Conservation (phyloP, 37 sponge, comb jelly and placozoan genomes). For the Chondrilla cf. caribensis region DNA sequence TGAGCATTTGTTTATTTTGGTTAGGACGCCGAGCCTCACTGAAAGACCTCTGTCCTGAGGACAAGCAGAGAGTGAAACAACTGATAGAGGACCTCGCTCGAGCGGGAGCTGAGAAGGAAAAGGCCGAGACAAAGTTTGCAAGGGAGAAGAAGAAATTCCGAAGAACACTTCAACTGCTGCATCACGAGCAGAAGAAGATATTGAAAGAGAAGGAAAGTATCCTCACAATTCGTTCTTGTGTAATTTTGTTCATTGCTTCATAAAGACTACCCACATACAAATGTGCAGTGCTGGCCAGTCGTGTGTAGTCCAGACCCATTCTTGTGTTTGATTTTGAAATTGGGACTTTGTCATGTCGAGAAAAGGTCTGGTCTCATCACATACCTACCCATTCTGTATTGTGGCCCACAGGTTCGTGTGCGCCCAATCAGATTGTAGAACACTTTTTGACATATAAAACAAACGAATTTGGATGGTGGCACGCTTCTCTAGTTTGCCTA, state of each 20-base stretch:
- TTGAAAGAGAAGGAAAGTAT: constrained; percentile 27
- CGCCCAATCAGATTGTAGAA: no score
- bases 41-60: constrained; percentile 55
- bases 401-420: no score
- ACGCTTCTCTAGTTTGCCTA: neutral
- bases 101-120: constrained; percentile 57
- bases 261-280: neutral
- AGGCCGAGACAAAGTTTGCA: neutral
- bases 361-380: no score
- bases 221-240: neutral
- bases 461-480: no score
- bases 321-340: no score
- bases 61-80: constrained; percentile 52
- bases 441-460: no score
- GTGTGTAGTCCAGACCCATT: neutral
- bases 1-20: neutral
- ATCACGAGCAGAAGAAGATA: constrained; percentile 11
- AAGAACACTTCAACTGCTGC: neutral
- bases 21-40: constrained; percentile 22
- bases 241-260: neutral
- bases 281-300: neutral
- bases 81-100: constrained; percentile 60
- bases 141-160: constrained; percentile 25
- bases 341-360: no score
- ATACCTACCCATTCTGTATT: no score